phyloP scores from a whole-genome alignment of 1,140 invertebrate genomes.

The Danaus plexippus region DNA sequence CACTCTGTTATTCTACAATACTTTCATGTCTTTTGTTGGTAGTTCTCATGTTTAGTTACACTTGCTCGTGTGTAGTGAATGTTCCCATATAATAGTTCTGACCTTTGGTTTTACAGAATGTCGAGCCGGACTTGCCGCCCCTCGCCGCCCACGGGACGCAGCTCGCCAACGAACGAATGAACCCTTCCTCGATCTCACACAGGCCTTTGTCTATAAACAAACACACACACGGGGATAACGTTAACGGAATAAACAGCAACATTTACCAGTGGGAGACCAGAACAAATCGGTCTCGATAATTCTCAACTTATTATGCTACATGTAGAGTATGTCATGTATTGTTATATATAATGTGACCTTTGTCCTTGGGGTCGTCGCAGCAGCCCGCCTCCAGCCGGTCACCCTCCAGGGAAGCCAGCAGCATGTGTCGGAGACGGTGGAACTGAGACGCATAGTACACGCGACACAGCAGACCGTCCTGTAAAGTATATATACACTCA shows the following conservation, averaged over 20 bases:
- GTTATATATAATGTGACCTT: too few relatives aligned
- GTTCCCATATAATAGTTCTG: slow-evolving; percentile 14
- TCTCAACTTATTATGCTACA: too few relatives aligned
- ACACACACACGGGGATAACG: slow-evolving; percentile 1
- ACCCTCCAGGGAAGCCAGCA: slow-evolving; percentile 41
- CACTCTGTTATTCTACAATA: too few relatives aligned
- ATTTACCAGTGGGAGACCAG: too few relatives aligned
- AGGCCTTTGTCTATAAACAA: slow-evolving; percentile 29
- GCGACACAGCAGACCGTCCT: slow-evolving; percentile 64
- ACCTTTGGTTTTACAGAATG: slow-evolving; percentile 95
- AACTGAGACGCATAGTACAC: slow-evolving; percentile 67
- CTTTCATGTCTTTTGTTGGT: too few relatives aligned
- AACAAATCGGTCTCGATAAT: too few relatives aligned
- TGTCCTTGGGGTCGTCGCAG: slow-evolving; percentile 22
- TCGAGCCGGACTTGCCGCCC: slow-evolving; percentile 97
- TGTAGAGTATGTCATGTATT: too few relatives aligned
- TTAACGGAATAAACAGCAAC: too few relatives aligned
- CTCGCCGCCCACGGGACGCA: slow-evolving; percentile 95
- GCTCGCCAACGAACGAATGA: slow-evolving; percentile 87
- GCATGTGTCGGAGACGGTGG: slow-evolving; percentile 48
- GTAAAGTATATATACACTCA: too few relatives aligned
- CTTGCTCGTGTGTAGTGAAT: too few relatives aligned
- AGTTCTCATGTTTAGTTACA: too few relatives aligned
- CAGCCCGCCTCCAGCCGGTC: slow-evolving; percentile 6
- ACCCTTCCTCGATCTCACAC: slow-evolving; percentile 69